phyloP scores from a whole-genome alignment of 1,140 invertebrate species.

The Scaptomyza hsui region DNA sequence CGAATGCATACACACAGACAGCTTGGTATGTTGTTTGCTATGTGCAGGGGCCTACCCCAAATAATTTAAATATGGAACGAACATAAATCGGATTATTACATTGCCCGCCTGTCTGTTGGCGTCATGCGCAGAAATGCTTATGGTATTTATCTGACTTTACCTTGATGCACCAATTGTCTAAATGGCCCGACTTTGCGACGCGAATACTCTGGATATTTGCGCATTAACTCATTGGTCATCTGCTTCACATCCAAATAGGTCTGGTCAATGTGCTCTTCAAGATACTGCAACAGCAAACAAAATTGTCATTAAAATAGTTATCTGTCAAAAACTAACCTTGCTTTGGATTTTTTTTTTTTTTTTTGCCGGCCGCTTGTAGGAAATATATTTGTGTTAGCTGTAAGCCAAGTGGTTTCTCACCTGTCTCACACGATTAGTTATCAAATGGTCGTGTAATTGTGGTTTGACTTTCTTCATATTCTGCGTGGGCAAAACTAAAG shows the following conservation, averaged over 20 bases:
- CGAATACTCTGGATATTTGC: constrained; percentile 89
- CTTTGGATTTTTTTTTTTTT: constrained; percentile 44
- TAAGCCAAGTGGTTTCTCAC: constrained; percentile 27
- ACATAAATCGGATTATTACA: neutral
- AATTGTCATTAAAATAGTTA: constrained; percentile 20
- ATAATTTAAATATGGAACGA: too few species aligned
- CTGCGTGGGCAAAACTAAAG: constrained; percentile 31
- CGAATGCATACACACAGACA: too few species aligned
- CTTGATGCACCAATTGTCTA: constrained; percentile 87
- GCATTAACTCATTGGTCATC: constrained; percentile 89
- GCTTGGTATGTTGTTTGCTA: too few species aligned
- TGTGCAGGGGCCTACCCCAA: neutral
- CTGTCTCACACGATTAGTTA: constrained; percentile 80
- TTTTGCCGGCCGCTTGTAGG: constrained; percentile 8
- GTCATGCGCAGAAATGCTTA: constrained; percentile 4
- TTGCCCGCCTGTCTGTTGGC: neutral
- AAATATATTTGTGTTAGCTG: neutral
- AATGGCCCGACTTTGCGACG: constrained; percentile 88
- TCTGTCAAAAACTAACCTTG: constrained; percentile 63
- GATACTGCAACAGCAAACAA: constrained; percentile 84
- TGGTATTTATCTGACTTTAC: constrained; percentile 72
- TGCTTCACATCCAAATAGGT: constrained; percentile 89
- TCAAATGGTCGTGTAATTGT: constrained; percentile 69
- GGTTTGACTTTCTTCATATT: constrained; percentile 81
- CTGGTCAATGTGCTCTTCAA: constrained; percentile 89